Percentiles rank a stretch among this genome's conserved stretches.
These are phyloP conservation scores for Diplogasteroides magnus DNA, from an alignment of 1,140 invertebrate species.

Conservation along the genomic window DNA sequence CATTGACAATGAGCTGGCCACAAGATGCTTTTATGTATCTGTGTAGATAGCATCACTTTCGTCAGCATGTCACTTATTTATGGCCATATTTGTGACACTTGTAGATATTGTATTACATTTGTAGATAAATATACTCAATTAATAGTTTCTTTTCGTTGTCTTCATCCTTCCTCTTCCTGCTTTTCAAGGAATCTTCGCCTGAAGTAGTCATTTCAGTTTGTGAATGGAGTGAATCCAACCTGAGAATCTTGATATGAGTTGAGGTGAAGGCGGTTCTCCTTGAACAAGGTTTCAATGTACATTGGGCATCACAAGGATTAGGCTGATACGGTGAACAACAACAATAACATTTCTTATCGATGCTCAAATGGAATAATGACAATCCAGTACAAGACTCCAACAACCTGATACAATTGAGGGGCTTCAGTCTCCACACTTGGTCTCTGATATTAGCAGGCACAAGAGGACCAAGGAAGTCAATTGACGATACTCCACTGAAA, in stretches of 20 bases:
- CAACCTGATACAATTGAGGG: conserved; percentile 42
- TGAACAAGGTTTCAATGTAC: conserved; percentile 35
- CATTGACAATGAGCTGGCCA: too few relatives aligned
- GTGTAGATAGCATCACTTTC: too few relatives aligned
- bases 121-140: too few relatives aligned
- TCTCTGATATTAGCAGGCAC: conserved; percentile 40
- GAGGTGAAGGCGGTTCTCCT: conserved; percentile 28
- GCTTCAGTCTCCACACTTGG: conserved; percentile 40
- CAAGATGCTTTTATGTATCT: too few relatives aligned
- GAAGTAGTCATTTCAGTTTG: too few relatives aligned
- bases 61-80: conserved; percentile 4
- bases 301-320: conserved; percentile 41
- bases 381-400: not conserved
- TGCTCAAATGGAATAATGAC: conserved; percentile 29
- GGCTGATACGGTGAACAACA: conserved; percentile 38
- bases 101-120: not conserved
- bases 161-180: too few relatives aligned
- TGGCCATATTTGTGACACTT: not conserved
- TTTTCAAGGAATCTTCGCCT: too few relatives aligned
- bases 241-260: conserved; percentile 31
- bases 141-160: too few relatives aligned
- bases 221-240: too few relatives aligned
- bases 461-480: conserved; percentile 34
- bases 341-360: conserved; percentile 38
- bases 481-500: conserved; percentile 35